phyloP scores from a whole-genome alignment of 2,888 invertebrate genomes.

The Ormyrus thymus region DNA sequence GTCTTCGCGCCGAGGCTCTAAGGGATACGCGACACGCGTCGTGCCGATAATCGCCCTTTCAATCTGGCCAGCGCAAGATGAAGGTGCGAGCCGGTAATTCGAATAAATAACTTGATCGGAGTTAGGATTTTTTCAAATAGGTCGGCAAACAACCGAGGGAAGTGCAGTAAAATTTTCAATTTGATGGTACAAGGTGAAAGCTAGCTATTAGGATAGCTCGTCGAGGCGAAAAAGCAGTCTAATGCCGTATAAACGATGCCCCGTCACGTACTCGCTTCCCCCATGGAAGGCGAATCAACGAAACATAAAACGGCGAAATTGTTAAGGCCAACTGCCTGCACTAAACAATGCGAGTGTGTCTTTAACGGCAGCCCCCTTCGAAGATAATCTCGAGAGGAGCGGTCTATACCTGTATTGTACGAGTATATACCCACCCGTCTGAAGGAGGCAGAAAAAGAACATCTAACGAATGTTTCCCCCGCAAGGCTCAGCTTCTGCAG shows the following conservation, averaged over 20 bases:
- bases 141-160: too few species aligned
- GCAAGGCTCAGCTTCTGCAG: conserved; percentile 17
- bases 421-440: too few species aligned
- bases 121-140: too few species aligned
- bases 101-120: conserved; percentile 16
- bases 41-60: conserved; percentile 30
- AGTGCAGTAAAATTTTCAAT: too few species aligned
- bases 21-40: conserved; percentile 1
- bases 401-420: too few species aligned
- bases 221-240: conserved; percentile 46
- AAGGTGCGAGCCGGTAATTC: background rate
- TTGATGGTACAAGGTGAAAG: too few species aligned
- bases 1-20: background rate
- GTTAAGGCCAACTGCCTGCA: conserved; percentile 15
- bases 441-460: conserved; percentile 15
- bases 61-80: background rate
- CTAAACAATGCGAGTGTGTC: conserved; percentile 42
- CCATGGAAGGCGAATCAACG: conserved; percentile 19
- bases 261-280: conserved; percentile 28
- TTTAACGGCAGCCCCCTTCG: conserved; percentile 11
- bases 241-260: conserved; percentile 31
- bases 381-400: conserved; percentile 37
- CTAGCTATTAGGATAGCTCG: conserved; percentile 27
- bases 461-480: conserved; percentile 29
- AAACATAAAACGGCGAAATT: conserved; percentile 40